phyloP scores from a whole-genome alignment of 2,113 vertebrate genomes.

The Heterotis niloticus region DNA sequence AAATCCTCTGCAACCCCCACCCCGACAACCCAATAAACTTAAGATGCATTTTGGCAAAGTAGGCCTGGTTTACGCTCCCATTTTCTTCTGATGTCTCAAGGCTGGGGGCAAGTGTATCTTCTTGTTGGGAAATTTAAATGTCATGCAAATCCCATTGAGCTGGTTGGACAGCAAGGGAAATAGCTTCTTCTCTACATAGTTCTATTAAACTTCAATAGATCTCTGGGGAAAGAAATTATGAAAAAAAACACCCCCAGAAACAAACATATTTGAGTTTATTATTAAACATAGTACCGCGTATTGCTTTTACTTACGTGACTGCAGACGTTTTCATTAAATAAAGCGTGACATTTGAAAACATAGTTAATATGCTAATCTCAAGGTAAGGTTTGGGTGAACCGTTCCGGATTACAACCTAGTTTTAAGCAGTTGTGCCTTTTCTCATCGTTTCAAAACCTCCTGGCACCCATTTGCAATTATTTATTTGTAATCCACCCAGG shows the following conservation, averaged over 20 bases:
- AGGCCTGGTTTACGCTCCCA: background rate
- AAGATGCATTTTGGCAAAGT: background rate
- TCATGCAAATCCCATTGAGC: conserved; percentile 6
- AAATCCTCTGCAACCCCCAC: background rate
- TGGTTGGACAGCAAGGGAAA: background rate
- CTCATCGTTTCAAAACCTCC: background rate
- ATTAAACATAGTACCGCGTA: background rate
- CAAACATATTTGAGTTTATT: background rate
- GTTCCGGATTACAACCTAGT: background rate
- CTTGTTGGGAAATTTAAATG: background rate
- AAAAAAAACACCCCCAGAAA: background rate
- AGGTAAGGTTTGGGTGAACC: background rate
- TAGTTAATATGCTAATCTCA: background rate
- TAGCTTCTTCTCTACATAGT: background rate
- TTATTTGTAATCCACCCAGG: background rate
- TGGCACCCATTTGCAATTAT: background rate
- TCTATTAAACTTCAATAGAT: background rate
- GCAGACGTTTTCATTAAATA: background rate
- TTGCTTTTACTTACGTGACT: background rate
- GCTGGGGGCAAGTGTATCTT: conserved; percentile 2
- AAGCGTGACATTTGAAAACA: background rate
- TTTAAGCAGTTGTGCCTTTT: background rate
- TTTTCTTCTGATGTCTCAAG: background rate
- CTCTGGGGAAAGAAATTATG: background rate
- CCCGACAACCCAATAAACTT: background rate